Evolutionary conservation across 2,797 vertebrate species (phyloP).

Genomic region (Sylvilagus floridanus): DNA sequence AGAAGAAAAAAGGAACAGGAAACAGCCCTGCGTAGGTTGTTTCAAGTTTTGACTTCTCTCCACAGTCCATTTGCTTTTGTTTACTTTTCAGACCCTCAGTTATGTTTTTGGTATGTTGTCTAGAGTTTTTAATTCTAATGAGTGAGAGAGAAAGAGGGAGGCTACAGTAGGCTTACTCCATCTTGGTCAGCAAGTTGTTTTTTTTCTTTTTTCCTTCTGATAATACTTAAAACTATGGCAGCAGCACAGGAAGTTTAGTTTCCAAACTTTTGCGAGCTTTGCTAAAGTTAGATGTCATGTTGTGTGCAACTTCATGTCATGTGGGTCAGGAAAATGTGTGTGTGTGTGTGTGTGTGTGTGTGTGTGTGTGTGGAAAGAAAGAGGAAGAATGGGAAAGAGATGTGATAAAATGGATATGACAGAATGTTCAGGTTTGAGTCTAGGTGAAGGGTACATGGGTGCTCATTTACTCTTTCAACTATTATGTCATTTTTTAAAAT

Average conservation of each 20-base stretch:
- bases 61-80: conserved; percentile 69
- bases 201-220: neutral
- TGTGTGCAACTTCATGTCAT: neutral
- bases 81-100: conserved; percentile 51
- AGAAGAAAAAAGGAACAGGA: conserved; percentile 55
- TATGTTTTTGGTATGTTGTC: conserved; percentile 36
- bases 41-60: conserved; percentile 48
- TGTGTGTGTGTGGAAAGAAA: neutral
- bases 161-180: neutral
- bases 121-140: conserved; percentile 40
- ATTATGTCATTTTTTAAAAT: conserved; percentile 10
- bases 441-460: neutral
- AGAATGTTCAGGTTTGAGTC: too few species aligned
- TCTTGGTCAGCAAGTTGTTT: neutral
- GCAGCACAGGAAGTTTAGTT: conserved; percentile 29
- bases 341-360: neutral
- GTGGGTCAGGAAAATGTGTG: neutral
- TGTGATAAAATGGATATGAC: too few species aligned
- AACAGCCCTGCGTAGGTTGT: conserved; percentile 14
- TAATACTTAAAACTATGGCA: conserved; percentile 30
- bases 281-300: conserved; percentile 55
- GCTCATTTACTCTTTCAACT: neutral
- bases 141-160: neutral
- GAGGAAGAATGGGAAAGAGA: too few species aligned
- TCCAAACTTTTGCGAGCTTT: conserved; percentile 59